Conservation (phyloP, 2,888 invertebrate species). For the Caenorhabditis becei region DNA sequence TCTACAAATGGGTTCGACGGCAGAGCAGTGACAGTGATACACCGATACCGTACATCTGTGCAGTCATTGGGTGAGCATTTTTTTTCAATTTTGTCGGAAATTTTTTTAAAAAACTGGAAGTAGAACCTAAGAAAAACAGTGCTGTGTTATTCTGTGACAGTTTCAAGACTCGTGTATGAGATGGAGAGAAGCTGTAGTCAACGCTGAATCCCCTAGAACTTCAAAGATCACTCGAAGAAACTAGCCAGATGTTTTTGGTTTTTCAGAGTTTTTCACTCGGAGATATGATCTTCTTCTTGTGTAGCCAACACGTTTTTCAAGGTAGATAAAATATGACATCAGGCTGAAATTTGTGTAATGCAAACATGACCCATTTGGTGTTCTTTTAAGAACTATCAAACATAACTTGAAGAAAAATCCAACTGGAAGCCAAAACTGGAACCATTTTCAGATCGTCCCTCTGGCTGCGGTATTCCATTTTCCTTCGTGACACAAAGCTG, state of each 20-base stretch:
- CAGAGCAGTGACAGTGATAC: conserved; percentile 78
- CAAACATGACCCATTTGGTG: too few species aligned
- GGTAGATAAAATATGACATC: neutral
- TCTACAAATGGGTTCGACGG: conserved; percentile 79
- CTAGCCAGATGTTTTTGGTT: neutral
- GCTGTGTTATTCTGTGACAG: neutral
- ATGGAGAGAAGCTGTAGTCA: neutral
- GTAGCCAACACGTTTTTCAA: conserved; percentile 3
- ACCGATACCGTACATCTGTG: conserved; percentile 78
- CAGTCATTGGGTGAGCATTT: conserved; percentile 75
- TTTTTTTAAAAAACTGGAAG: neutral
- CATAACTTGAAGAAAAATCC: too few species aligned
- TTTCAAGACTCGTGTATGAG: neutral
- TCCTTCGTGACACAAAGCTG: conserved; percentile 78
- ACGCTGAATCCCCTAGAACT: neutral
- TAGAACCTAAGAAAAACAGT: neutral
- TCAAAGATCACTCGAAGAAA: neutral
- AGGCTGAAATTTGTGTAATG: too few species aligned
- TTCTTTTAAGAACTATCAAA: too few species aligned
- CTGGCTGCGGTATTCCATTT: conserved; percentile 80
- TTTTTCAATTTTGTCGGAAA: neutral
- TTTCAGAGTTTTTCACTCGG: neutral
- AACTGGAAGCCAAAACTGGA: too few species aligned
- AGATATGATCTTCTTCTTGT: neutral
- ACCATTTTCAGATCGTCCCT: conserved; percentile 70